Percentiles rank a stretch among this genome's conserved stretches.
These are phyloP conservation scores for Ridgeia piscesae DNA, from an alignment of 1,140 invertebrate species.

Conservation along the genomic window DNA sequence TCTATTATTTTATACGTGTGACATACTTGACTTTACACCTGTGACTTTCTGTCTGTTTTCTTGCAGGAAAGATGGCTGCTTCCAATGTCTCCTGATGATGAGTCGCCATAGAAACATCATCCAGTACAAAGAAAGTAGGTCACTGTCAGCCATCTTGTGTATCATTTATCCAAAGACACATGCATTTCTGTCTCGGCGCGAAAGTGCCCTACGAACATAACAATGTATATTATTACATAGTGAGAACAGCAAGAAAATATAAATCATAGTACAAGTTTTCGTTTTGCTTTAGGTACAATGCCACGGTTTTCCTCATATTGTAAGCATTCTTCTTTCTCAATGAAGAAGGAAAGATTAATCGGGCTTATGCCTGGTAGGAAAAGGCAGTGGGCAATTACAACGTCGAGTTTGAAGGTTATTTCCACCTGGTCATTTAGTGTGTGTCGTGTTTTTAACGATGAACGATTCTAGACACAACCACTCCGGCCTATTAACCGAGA, in stretches of 20 bases:
- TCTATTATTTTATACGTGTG: not conserved
- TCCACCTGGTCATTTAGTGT: not conserved
- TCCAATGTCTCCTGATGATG: slow-evolving; percentile 24
- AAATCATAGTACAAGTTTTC: too few species aligned
- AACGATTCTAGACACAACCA: not conserved
- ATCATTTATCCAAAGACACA: not conserved
- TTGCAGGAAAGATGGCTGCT: slow-evolving; percentile 20
- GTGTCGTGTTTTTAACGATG: not conserved
- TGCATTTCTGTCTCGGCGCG: not conserved
- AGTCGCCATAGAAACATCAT: slow-evolving; percentile 22
- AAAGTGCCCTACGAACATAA: not conserved
- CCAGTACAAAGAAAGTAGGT: slow-evolving; percentile 25
- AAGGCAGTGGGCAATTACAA: not conserved
- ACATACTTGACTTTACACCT: not conserved
- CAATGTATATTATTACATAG: not conserved
- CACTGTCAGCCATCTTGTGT: not conserved
- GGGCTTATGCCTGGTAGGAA: too few species aligned
- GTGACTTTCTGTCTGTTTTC: not conserved
- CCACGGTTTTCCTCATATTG: too few species aligned
- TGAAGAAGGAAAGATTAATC: too few species aligned
- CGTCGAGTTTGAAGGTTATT: not conserved
- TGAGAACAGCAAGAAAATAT: not conserved
- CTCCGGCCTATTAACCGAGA: not conserved
- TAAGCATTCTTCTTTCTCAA: too few species aligned
- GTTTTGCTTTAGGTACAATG: too few species aligned